phyloP scores from a whole-genome alignment of 1,140 invertebrate species.

The Brachionus angularis region DNA sequence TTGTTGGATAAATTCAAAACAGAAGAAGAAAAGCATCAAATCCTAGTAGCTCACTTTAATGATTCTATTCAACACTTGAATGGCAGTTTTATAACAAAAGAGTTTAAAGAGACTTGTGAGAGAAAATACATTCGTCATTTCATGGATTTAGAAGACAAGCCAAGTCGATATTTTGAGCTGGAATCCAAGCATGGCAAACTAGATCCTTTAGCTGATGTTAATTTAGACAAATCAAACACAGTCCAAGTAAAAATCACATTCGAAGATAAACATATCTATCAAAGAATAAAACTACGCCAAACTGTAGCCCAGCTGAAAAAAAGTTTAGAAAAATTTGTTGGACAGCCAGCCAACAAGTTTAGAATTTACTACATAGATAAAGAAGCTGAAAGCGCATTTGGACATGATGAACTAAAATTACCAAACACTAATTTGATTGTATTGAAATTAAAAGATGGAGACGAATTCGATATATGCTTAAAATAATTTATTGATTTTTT shows the following conservation, averaged over 20 bases:
- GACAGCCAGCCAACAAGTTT: neutral
- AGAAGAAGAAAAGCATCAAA: constrained; percentile 2
- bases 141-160: constrained; percentile 26
- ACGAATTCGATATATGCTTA: constrained; percentile 36
- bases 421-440: neutral
- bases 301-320: constrained; percentile 23
- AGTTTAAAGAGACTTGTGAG: constrained; percentile 30
- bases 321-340: constrained; percentile 24
- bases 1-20: constrained; percentile 3
- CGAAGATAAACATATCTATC: constrained; percentile 2
- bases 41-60: constrained; percentile 17
- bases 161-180: constrained; percentile 22
- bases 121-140: constrained; percentile 20
- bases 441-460: constrained; percentile 28
- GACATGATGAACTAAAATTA: constrained; percentile 29
- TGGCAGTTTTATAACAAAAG: neutral
- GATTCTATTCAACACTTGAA: constrained; percentile 13
- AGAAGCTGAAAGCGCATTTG: constrained; percentile 22
- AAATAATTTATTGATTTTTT: constrained; percentile 3
- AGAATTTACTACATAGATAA: constrained; percentile 32
- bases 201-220: constrained; percentile 20
- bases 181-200: constrained; percentile 26
- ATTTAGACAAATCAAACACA: constrained; percentile 4
- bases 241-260: constrained; percentile 19
- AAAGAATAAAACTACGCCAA: neutral